phyloP scores from a whole-genome alignment of 2,888 invertebrate species.

The Latrodectus elegans region DNA sequence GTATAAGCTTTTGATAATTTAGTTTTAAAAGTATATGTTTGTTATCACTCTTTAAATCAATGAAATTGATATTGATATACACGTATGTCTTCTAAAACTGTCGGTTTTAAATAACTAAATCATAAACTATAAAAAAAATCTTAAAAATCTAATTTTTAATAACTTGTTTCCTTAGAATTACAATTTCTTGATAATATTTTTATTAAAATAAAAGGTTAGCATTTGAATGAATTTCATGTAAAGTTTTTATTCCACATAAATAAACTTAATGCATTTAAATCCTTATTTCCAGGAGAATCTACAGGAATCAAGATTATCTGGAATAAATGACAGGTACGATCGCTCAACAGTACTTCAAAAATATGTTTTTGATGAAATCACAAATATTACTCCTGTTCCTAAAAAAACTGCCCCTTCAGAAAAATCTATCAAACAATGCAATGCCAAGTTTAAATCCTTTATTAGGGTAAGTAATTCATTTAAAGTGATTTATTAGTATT shows the following conservation, averaged over 20 bases:
- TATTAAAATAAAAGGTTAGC: neutral
- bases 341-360: neutral
- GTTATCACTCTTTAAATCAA: too few relatives aligned
- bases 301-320: neutral
- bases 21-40: too few relatives aligned
- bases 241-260: conserved; percentile 17
- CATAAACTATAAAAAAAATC: too few relatives aligned
- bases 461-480: conserved; percentile 16
- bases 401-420: neutral
- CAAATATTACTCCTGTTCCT: neutral
- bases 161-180: too few relatives aligned
- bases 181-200: neutral
- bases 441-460: conserved; percentile 27
- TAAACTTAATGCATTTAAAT: too few relatives aligned
- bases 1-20: too few relatives aligned
- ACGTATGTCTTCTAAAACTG: too few relatives aligned
- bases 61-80: too few relatives aligned
- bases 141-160: too few relatives aligned
- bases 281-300: neutral
- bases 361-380: neutral
- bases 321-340: neutral
- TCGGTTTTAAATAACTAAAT: too few relatives aligned
- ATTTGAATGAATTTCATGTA: neutral
- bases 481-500: neutral
- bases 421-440: neutral